These are phyloP conservation scores for Prochilodus magdalenae DNA, from an alignment of 2,113 vertebrate species.

Conservation along the genomic window DNA sequence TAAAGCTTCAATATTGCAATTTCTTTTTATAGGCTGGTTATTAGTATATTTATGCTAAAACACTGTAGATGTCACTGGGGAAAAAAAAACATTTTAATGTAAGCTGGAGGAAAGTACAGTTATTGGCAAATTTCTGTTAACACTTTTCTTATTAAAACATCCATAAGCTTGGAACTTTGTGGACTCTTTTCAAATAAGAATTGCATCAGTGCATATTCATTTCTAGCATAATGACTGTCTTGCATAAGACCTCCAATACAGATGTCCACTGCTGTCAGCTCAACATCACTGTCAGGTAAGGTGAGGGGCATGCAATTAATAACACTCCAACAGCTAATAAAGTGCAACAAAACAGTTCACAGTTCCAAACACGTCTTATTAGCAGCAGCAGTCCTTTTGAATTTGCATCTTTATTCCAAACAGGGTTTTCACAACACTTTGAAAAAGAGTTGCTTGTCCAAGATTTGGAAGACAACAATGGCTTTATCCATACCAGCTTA, in stretches of 20 bases:
- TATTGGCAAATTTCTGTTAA: background rate
- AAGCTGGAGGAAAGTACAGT: background rate
- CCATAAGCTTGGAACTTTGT: background rate
- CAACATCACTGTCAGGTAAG: background rate
- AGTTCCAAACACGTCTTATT: background rate
- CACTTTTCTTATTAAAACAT: background rate
- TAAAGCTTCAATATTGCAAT: constrained; percentile 76
- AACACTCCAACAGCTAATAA: constrained; percentile 22
- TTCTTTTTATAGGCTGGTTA: background rate
- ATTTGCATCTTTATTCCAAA: constrained; percentile 5
- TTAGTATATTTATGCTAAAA: background rate
- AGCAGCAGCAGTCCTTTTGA: background rate
- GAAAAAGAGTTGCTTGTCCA: background rate
- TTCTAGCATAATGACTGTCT: background rate
- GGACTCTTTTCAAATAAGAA: background rate
- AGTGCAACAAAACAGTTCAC: background rate
- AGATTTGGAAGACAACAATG: background rate
- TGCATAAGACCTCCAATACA: background rate
- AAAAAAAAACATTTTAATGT: background rate
- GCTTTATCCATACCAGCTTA: background rate
- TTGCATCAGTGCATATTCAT: background rate
- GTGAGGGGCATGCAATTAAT: background rate
- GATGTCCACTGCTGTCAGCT: background rate
- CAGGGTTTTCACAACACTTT: background rate
- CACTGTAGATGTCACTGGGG: background rate